These are phyloP conservation scores for Boloria euphrosyne DNA, from an alignment of 2,888 invertebrate species.

Conservation along the genomic window DNA sequence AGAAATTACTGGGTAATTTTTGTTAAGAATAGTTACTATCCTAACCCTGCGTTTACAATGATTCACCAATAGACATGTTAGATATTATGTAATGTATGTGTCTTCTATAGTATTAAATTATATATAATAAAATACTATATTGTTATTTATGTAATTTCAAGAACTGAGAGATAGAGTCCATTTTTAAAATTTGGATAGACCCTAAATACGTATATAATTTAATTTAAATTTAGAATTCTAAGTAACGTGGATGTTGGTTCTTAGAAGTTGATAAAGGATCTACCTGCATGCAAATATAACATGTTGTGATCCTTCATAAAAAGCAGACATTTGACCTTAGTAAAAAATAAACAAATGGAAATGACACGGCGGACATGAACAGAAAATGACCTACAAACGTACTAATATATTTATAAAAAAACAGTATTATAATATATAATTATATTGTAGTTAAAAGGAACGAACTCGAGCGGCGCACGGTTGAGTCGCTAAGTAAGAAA, in stretches of 20 bases:
- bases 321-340: neutral
- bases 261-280: conserved; percentile 7
- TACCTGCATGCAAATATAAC: conserved; percentile 14
- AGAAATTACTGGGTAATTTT: too few species aligned
- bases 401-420: neutral
- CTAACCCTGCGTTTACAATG: too few species aligned
- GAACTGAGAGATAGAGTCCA: neutral
- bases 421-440: too few species aligned
- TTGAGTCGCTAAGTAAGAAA: too few species aligned
- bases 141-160: neutral
- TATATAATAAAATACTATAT: neutral
- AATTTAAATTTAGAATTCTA: conserved; percentile 7
- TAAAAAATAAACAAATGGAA: conserved; percentile 1
- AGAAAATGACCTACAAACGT: neutral
- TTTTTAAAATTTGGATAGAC: neutral
- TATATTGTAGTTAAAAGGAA: too few species aligned
- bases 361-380: neutral
- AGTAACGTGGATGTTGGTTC: conserved; percentile 11
- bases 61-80: too few species aligned
- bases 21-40: too few species aligned
- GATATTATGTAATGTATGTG: too few species aligned
- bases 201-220: conserved; percentile 2
- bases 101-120: too few species aligned
- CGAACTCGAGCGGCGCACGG: too few species aligned
- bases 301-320: conserved; percentile 8